Evolutionary conservation across 2,113 vertebrate species (phyloP).

Genomic region (Austrofundulus limnaeus): DNA sequence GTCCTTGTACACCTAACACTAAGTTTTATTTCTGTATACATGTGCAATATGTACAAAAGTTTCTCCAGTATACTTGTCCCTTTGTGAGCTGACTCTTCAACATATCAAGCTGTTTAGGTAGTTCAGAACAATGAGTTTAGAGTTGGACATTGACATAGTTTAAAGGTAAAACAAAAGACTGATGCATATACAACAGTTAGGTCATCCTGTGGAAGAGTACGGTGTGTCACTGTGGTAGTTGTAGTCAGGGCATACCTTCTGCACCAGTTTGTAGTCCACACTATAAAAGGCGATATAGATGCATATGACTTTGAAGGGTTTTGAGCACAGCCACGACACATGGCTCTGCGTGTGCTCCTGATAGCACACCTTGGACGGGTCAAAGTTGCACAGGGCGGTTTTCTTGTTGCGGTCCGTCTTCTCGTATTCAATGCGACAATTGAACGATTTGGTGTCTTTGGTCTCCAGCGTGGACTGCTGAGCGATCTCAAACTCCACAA

Average conservation of each 20-base stretch:
- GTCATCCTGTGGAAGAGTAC: conserved; percentile 94
- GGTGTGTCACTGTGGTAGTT: conserved; percentile 98
- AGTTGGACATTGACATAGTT: conserved; percentile 47
- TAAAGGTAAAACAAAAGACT: conserved; percentile 30
- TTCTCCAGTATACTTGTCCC: conserved; percentile 14
- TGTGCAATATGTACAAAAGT: conserved; percentile 31
- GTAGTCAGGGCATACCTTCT: conserved; percentile 98
- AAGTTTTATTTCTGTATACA: conserved; percentile 13
- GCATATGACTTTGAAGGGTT: conserved; percentile 99
- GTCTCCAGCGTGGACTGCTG: conserved; percentile 93
- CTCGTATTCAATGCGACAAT: conserved; percentile 98
- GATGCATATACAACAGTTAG: conserved; percentile 19
- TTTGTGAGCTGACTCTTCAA: conserved; percentile 4
- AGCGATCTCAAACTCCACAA: conserved; percentile 94
- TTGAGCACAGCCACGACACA: conserved; percentile 98
- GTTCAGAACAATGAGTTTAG: conserved; percentile 40
- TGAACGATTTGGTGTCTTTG: conserved; percentile 98
- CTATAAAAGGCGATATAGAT: conserved; percentile 99
- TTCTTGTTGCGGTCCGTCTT: conserved; percentile 99
- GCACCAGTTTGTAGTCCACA: conserved; percentile 99
- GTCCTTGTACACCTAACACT: conserved; percentile 54
- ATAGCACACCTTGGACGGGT: conserved; percentile 94
- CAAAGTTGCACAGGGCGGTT: conserved; percentile 91
- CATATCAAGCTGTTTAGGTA: conserved; percentile 34
- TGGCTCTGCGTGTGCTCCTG: conserved; percentile 99